Base-by-base conservation (phyloP, 2,113 vertebrate species). In the Elaphurus davidianus region DNA sequence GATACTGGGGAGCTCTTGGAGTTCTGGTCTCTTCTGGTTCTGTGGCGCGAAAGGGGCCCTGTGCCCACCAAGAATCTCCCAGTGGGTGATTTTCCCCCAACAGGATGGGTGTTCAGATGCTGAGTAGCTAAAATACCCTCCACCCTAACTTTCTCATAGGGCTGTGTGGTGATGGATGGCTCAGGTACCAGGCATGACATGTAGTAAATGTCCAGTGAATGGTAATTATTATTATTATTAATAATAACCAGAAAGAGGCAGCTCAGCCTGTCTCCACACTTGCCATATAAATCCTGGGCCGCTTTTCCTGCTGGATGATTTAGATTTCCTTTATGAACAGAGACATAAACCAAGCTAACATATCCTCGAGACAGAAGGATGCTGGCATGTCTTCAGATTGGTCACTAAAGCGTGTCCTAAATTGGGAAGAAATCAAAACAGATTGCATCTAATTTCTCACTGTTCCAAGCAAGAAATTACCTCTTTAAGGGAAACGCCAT, bases 361-460 rank as follows among this genome's bases (percentile, higher is more conserved):
- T 54, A 79, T 84, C 96, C 96, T 91, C 12, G 5, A 91, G 93
- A 98, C 96, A 84, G 85, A 93, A 97, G 94, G 81, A 84, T 57
- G 83, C 79, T 94, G 94, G 94, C 94, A 6, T 84, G 67, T 67
- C 86, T 97, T 96, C 95, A 98, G 92, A 93, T 96, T 83, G 98
- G 98, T 97, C 95, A 97, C 82, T 89, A 98, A 98, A 93, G 96
- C 86, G 27, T 97, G 91, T 92, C 96, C 91, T 95, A 95, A 97
- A 93, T 94, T 97, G 93, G 78, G 89, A 97, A 97, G 83, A 98
- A 98, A 96, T 98, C 95, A 98, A 94, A 98, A 97, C 97, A 98
- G 97, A 98, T 95, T 97, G 96, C 89, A 91, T 96, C 98, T 98
- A 95, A 98, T 98, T 98, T 97, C 95, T 98, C 94, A 94, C 88